Percentiles rank a stretch among this genome's conserved stretches.
These are phyloP conservation scores for Leptothorax acervorum DNA, from an alignment of 2,888 invertebrate species.

Conservation along the genomic window DNA sequence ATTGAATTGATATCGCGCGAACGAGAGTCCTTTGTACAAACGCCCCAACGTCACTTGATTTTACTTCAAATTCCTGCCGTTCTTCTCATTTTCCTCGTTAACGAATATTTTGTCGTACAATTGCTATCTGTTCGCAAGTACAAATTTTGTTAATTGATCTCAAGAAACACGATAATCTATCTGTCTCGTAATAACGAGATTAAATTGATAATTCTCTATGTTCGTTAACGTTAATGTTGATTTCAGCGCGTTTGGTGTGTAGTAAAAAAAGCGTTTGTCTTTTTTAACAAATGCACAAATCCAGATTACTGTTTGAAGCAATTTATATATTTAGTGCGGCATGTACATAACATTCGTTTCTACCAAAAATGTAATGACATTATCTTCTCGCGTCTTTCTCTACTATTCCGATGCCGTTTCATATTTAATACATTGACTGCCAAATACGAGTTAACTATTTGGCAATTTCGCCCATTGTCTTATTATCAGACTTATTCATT, in stretches of 20 bases:
- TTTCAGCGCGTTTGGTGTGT: neutral
- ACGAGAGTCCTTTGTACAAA: neutral
- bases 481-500: too few species aligned
- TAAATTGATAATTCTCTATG: neutral
- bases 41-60: neutral
- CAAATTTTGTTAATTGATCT: neutral
- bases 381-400: neutral
- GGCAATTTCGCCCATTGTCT: too few species aligned
- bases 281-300: neutral
- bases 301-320: neutral
- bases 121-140: neutral
- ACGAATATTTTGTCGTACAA: neutral
- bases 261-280: neutral
- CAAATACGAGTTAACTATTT: too few species aligned
- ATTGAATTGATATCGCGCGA: neutral
- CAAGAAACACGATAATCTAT: neutral
- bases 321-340: neutral
- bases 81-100: neutral
- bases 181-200: neutral
- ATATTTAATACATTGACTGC: neutral
- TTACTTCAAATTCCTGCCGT: neutral
- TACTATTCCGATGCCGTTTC: neutral
- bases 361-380: neutral
- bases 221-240: neutral
- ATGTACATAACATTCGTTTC: neutral